Percentiles rank a stretch among this genome's conserved stretches.
Evolutionary conservation across 2,888 invertebrate genomes (phyloP).

Genomic region (Zygogramma bicolorata): DNA sequence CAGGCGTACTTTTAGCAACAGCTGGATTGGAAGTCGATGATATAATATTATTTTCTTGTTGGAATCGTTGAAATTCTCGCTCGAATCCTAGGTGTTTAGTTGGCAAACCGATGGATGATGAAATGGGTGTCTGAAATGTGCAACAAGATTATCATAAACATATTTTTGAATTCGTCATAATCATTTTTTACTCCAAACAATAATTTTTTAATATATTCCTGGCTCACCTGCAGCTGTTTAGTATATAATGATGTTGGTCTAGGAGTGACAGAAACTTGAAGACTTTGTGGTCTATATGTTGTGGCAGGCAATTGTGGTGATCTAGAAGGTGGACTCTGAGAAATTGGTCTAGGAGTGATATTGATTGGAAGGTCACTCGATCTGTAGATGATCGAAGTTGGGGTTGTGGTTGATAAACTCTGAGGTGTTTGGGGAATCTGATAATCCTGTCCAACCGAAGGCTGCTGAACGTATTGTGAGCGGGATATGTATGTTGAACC

Average conservation of each 20-base stretch:
- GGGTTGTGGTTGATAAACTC: conserved; percentile 68
- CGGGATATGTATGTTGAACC: conserved; percentile 63
- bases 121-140: conserved; percentile 26
- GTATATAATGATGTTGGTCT: conserved; percentile 65
- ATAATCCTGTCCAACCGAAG: conserved; percentile 50
- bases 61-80: conserved; percentile 80
- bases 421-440: conserved; percentile 52
- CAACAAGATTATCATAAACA: neutral
- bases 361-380: conserved; percentile 69
- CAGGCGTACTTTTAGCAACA: conserved; percentile 56
- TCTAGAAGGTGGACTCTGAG: conserved; percentile 58
- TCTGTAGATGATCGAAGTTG: conserved; percentile 63
- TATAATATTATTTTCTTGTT: conserved; percentile 74
- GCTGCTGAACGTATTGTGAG: conserved; percentile 58
- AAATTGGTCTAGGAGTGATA: conserved; percentile 71
- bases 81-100: conserved; percentile 72
- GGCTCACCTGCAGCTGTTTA: conserved; percentile 55
- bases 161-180: neutral
- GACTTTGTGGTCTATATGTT: conserved; percentile 74
- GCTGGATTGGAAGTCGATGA: conserved; percentile 69
- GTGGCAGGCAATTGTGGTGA: conserved; percentile 74
- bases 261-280: conserved; percentile 73
- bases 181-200: neutral
- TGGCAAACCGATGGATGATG: conserved; percentile 37
- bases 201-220: neutral